phyloP scores from a whole-genome alignment of 2,797 vertebrate species.

The Sparus aurata region DNA sequence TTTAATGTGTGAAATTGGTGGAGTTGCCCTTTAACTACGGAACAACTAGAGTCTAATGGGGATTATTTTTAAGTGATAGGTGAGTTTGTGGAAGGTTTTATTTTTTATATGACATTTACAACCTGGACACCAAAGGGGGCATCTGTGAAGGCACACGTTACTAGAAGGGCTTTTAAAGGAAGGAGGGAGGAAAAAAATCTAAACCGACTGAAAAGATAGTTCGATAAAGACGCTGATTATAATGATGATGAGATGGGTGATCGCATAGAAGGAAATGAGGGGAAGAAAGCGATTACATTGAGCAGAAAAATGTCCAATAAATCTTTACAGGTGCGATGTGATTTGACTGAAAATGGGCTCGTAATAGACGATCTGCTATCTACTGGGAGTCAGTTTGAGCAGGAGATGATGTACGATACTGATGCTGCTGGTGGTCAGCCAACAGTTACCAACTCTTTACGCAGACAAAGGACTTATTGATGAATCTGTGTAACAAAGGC shows the following conservation, averaged over 20 bases:
- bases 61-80: conserved; percentile 8
- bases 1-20: too few species aligned
- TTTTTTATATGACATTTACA: conserved; percentile 35
- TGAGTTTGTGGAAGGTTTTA: conserved; percentile 14
- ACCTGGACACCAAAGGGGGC: conserved; percentile 33
- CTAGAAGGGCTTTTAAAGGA: conserved; percentile 24
- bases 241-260: conserved; percentile 39
- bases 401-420: conserved; percentile 4
- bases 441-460: not conserved
- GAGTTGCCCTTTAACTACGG: not conserved
- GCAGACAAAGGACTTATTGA: not conserved
- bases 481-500: conserved; percentile 25
- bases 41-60: not conserved
- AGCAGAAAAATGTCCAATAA: conserved; percentile 35
- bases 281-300: conserved; percentile 7
- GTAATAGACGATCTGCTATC: conserved; percentile 37
- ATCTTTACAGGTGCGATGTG: conserved; percentile 27
- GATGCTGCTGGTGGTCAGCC: conserved; percentile 1
- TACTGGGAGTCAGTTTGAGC: conserved; percentile 27
- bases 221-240: conserved; percentile 44
- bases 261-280: conserved; percentile 1
- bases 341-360: conserved; percentile 40
- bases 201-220: conserved; percentile 35
- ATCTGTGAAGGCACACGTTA: conserved; percentile 31
- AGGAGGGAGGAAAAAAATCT: not conserved